These are phyloP conservation scores for honey bee (Apis mellifera) DNA, from an alignment of 1,140 invertebrate species.

Conservation along the genomic window Amel_HAv3.1 CM009939.2:9658501-9659000, in stretches of 20 bases:
- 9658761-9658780: background rate
- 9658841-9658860: background rate
- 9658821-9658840: background rate
- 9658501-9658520: conserved; percentile 50
- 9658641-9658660: conserved; percentile 49
- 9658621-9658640: conserved; percentile 56
- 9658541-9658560: conserved; percentile 76
- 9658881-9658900: background rate
- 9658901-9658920: too few species aligned
- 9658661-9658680: conserved; percentile 11
- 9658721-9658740: conserved; percentile 43
- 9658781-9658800: conserved; percentile 33
- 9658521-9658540: conserved; percentile 77
- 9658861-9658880: background rate
- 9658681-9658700: background rate
- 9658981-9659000: background rate
- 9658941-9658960: background rate
- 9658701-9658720: conserved; percentile 7
- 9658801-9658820: background rate
- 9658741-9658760: conserved; percentile 4
- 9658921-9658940: background rate
- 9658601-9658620: conserved; percentile 61
- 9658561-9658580: conserved; percentile 80
- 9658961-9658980: background rate
- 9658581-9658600: conserved; percentile 50